phyloP scores from a whole-genome alignment of 2,797 vertebrate species.

The Acipenser oxyrinchus region DNA sequence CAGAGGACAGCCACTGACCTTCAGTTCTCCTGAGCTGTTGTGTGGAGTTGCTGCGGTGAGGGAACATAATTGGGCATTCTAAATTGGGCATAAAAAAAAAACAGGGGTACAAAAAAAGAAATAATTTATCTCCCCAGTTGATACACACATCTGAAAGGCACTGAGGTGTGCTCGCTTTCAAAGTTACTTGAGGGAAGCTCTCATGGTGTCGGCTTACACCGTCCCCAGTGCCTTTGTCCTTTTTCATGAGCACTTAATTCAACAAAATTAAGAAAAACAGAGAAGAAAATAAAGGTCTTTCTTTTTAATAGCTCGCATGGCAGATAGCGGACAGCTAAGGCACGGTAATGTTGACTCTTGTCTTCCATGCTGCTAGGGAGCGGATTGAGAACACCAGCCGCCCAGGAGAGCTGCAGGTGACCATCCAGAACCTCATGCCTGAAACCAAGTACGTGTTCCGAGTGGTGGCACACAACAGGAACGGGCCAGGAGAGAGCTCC shows the following conservation, averaged over 20 bases:
- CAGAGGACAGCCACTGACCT: no score
- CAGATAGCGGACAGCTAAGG: background rate
- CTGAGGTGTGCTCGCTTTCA: no score
- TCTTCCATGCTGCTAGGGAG: conserved; percentile 57
- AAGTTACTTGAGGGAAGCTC: no score
- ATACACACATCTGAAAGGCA: no score
- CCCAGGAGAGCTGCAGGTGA: conserved; percentile 87
- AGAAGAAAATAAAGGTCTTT: background rate
- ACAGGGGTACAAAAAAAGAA: no score
- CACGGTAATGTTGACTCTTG: background rate
- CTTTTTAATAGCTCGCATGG: background rate
- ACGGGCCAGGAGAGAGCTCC: conserved; percentile 86
- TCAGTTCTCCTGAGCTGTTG: no score
- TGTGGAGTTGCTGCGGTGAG: no score
- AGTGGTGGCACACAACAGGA: conserved; percentile 81
- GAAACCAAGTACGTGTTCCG: conserved; percentile 86
- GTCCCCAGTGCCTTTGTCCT: no score
- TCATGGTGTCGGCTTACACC: no score
- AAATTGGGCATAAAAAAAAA: no score
- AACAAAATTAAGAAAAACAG: background rate
- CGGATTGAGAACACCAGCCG: conserved; percentile 84
- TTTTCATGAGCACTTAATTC: background rate
- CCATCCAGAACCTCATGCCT: conserved; percentile 89
- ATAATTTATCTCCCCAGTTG: no score
- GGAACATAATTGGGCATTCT: no score